Evolutionary conservation across 2,113 vertebrate species (phyloP).

Genomic region (Actenoides lindsayi): DNA sequence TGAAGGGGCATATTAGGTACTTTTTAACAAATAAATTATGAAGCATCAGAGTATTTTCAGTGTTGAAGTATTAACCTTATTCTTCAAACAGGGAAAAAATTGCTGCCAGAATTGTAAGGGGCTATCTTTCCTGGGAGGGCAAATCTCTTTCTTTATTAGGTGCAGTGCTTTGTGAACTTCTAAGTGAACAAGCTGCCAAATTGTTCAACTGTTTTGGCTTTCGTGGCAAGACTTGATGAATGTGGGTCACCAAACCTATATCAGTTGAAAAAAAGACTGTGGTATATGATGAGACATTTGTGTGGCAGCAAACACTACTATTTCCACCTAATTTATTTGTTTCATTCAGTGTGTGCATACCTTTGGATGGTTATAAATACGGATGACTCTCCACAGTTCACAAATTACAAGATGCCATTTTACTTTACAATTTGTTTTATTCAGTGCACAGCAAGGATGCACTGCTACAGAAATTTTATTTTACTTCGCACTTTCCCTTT

Average conservation of each 20-base stretch:
- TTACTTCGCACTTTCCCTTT: slow-evolving; percentile 17
- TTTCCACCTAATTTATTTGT: background rate
- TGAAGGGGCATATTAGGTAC: background rate
- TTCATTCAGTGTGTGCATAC: background rate
- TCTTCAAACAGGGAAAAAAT: background rate
- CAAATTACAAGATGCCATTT: background rate
- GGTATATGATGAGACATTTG: background rate
- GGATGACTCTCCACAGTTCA: background rate
- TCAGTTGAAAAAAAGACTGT: background rate
- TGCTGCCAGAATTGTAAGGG: slow-evolving; percentile 2
- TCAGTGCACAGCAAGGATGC: background rate
- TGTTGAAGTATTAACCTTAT: slow-evolving; percentile 2
- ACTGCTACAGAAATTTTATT: background rate
- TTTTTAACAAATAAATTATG: slow-evolving; percentile 27
- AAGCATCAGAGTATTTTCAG: slow-evolving; percentile 25
- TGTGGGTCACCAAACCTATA: background rate
- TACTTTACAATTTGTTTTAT: background rate
- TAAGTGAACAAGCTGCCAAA: slow-evolving; percentile 19
- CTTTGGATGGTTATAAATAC: background rate
- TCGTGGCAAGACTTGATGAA: background rate
- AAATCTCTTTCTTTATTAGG: background rate
- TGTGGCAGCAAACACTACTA: background rate
- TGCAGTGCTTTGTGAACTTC: background rate
- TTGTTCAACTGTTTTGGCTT: slow-evolving; percentile 13
- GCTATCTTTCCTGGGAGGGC: background rate